phyloP scores from a whole-genome alignment of 1,140 invertebrate species.

The Euura saliciscinereae region DNA sequence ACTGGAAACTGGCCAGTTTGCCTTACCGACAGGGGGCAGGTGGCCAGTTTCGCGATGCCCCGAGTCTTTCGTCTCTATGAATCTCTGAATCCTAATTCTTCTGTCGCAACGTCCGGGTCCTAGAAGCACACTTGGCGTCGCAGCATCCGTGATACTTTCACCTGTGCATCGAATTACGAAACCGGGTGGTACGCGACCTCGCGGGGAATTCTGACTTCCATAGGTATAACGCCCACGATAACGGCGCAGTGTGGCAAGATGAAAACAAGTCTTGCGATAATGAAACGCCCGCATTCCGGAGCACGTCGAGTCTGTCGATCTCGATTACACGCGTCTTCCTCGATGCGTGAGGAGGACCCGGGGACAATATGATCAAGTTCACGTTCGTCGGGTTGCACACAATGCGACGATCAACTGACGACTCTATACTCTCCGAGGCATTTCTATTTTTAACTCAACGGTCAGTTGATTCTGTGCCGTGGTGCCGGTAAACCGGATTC shows the following conservation, averaged over 20 bases:
- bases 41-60: too few relatives aligned
- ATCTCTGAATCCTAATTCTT: too few relatives aligned
- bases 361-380: neutral
- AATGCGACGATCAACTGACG: too few relatives aligned
- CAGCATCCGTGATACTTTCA: neutral
- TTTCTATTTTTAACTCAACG: slow-evolving; percentile 6
- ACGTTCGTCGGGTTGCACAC: neutral
- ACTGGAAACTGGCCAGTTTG: too few relatives aligned
- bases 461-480: neutral
- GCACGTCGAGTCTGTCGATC: too few relatives aligned
- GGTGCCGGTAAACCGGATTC: slow-evolving; percentile 2
- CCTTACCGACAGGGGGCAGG: too few relatives aligned
- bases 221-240: neutral
- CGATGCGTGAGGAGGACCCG: too few relatives aligned
- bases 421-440: too few relatives aligned
- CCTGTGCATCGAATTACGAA: neutral
- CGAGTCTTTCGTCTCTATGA: too few relatives aligned
- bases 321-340: too few relatives aligned
- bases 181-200: neutral
- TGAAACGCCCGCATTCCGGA: slow-evolving; percentile 2
- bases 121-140: too few relatives aligned
- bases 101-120: too few relatives aligned
- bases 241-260: neutral
- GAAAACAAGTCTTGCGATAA: neutral
- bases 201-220: neutral